phyloP scores from a whole-genome alignment of 2,888 invertebrate genomes.

The Colletes collaris region DNA sequence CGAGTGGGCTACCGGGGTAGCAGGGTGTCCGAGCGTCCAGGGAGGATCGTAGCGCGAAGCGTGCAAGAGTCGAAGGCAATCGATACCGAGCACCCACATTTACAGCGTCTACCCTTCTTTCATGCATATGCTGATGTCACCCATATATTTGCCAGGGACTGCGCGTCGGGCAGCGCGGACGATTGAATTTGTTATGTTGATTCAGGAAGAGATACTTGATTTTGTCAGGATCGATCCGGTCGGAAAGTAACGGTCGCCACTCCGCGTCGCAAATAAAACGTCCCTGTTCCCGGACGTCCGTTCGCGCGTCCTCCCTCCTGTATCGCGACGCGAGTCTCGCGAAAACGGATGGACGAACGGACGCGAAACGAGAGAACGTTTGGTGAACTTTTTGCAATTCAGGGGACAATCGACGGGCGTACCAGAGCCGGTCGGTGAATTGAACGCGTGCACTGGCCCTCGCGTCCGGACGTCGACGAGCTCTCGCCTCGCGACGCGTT shows the following conservation, averaged over 20 bases:
- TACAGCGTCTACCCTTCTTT: conserved; percentile 75
- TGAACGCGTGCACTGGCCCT: conserved; percentile 13
- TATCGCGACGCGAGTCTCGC: neutral
- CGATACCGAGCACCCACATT: conserved; percentile 72
- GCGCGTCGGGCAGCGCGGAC: conserved; percentile 32
- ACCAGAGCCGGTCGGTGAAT: conserved; percentile 7
- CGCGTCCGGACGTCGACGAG: conserved; percentile 37
- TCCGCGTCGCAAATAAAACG: conserved; percentile 21
- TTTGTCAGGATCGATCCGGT: conserved; percentile 41
- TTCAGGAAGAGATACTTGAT: conserved; percentile 58
- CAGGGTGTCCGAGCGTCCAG: conserved; percentile 8
- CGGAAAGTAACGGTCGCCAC: neutral
- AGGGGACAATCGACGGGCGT: conserved; percentile 20
- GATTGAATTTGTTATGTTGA: conserved; percentile 44
- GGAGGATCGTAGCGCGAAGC: conserved; percentile 45
- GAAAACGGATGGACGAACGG: neutral
- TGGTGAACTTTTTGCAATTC: conserved; percentile 23
- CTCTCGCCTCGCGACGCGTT: conserved; percentile 2
- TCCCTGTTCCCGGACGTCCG: conserved; percentile 6
- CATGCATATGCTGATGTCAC: conserved; percentile 79
- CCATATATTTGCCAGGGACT: conserved; percentile 67
- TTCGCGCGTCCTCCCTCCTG: neutral
- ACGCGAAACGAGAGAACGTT: conserved; percentile 1
- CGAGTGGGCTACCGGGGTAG: neutral
- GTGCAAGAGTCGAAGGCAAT: conserved; percentile 69